These are phyloP conservation scores for Ips typographus DNA, from an alignment of 1,140 invertebrate genomes.

Conservation along the genomic window DNA sequence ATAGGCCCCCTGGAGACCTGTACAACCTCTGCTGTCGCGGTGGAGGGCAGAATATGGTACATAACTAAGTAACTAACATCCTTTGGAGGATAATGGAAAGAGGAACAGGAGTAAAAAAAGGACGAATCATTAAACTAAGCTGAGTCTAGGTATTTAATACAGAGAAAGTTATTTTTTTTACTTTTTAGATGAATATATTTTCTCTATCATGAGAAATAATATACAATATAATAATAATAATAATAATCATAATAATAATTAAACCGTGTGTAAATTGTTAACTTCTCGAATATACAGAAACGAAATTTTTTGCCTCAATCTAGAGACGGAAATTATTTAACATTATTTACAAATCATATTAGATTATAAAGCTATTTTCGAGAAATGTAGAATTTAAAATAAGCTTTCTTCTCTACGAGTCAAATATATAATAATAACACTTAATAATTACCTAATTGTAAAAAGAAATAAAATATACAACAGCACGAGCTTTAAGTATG, in stretches of 20 bases:
- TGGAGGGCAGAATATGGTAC: no score
- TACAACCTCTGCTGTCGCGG: no score
- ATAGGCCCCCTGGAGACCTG: no score
- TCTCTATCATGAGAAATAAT: slow-evolving; percentile 44
- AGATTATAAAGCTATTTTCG: slow-evolving; percentile 15
- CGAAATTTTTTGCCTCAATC: slow-evolving; percentile 37
- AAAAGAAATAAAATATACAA: no score
- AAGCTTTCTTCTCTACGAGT: neutral
- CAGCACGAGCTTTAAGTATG: no score
- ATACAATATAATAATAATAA: slow-evolving; percentile 42
- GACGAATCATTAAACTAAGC: no score
- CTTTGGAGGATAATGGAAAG: no score
- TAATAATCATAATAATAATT: slow-evolving; percentile 29
- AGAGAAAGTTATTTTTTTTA: neutral
- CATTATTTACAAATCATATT: slow-evolving; percentile 45
- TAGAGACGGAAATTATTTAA: slow-evolving; percentile 34
- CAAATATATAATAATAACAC: no score
- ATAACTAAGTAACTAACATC: no score
- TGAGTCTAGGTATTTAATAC: no score
- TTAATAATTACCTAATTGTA: no score
- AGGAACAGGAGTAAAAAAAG: no score
- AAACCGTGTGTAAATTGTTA: slow-evolving; percentile 45
- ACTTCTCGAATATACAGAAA: slow-evolving; percentile 45
- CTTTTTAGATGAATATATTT: slow-evolving; percentile 31
- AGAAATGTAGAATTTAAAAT: slow-evolving; percentile 27